Conservation (phyloP, 2,797 vertebrate species). For the Cyclura pinguis region DNA sequence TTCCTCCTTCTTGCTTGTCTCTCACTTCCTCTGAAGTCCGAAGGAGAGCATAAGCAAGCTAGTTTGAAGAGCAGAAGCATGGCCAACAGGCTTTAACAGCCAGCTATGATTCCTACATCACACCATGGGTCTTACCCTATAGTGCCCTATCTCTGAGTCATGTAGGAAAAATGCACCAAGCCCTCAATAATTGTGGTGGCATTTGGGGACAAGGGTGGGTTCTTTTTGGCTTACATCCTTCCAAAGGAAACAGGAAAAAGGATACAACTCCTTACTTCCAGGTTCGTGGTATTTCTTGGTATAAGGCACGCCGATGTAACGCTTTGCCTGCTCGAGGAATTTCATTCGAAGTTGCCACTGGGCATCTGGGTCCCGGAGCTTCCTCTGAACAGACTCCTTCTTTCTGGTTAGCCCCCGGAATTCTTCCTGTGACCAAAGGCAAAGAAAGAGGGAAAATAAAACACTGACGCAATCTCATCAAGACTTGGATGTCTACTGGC, state of each 20-base stretch:
- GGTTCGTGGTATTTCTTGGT: constrained; percentile 17
- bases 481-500: too few relatives aligned
- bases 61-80: too few relatives aligned
- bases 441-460: background rate
- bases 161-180: too few relatives aligned
- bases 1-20: too few relatives aligned
- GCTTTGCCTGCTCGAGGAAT: background rate
- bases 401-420: background rate
- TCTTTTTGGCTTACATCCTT: too few relatives aligned
- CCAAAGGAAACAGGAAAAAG: background rate
- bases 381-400: background rate
- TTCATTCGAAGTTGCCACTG: background rate
- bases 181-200: too few relatives aligned
- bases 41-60: too few relatives aligned
- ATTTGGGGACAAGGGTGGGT: background rate
- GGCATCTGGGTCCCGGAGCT: background rate
- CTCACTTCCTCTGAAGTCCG: too few relatives aligned
- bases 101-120: too few relatives aligned
- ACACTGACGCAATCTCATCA: background rate
- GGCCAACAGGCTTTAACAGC: too few relatives aligned
- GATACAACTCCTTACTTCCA: background rate
- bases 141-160: too few relatives aligned
- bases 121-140: too few relatives aligned
- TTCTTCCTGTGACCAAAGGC: background rate
- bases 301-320: background rate